Evolutionary conservation across 2,113 vertebrate genomes (phyloP).

Genomic region (Penelope pileata): DNA sequence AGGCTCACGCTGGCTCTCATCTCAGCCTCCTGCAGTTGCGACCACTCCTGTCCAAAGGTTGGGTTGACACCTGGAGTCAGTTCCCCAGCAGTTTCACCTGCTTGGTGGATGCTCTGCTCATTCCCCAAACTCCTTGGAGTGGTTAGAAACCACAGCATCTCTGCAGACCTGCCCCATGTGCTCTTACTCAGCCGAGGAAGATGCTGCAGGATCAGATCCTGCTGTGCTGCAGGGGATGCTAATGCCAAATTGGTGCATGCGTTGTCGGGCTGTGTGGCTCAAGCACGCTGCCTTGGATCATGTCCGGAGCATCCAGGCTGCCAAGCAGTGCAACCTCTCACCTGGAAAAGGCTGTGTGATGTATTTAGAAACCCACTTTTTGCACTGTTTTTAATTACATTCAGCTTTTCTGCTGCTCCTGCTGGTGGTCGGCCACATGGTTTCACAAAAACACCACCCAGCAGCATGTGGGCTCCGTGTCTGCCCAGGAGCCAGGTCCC

Average conservation of each 20-base stretch:
- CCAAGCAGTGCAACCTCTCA: constrained; percentile 46
- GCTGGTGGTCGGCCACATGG: not conserved
- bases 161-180: not conserved
- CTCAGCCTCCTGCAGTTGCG: not conserved
- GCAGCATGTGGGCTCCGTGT: constrained; percentile 43
- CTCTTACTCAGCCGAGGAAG: not conserved
- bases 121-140: not conserved
- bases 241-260: not conserved
- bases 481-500: constrained; percentile 62
- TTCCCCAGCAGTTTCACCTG: not conserved
- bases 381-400: constrained; percentile 40
- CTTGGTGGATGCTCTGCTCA: not conserved
- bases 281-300: not conserved
- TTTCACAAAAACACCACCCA: not conserved
- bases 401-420: constrained; percentile 28
- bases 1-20: not conserved
- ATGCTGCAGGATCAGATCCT: not conserved
- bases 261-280: not conserved
- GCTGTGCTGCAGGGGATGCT: not conserved
- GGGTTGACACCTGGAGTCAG: not conserved
- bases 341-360: constrained; percentile 28
- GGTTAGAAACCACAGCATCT: not conserved
- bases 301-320: not conserved
- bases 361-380: constrained; percentile 15
- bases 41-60: not conserved